Conservation (phyloP, 1,140 invertebrate genomes). For the Copidosoma floridanum region DNA sequence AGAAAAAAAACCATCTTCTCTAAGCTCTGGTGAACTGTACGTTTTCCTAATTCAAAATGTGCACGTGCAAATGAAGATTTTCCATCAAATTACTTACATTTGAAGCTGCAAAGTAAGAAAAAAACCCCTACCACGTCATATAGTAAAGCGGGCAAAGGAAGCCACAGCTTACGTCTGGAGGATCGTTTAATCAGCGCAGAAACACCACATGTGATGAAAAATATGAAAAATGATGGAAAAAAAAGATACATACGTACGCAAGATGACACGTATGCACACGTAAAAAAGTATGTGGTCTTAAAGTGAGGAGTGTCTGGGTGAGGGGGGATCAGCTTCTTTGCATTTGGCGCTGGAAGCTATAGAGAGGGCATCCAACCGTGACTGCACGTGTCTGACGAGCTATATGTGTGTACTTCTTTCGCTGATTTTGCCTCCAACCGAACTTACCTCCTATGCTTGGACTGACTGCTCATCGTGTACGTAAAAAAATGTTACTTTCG, state of each 20-base stretch:
- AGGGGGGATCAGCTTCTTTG: conserved; percentile 3
- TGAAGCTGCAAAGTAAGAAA: no score
- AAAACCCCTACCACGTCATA: no score
- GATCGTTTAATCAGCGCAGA: conserved; percentile 16
- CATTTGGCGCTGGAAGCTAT: conserved; percentile 44
- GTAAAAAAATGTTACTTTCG: no score
- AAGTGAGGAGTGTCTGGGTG: no score
- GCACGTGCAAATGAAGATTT: no score
- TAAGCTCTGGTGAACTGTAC: no score
- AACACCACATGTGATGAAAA: conserved; percentile 20
- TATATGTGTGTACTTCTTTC: conserved; percentile 39
- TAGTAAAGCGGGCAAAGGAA: conserved; percentile 7
- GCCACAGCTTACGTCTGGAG: conserved; percentile 5
- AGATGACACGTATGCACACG: conserved; percentile 16
- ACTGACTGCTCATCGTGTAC: no score
- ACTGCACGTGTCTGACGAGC: conserved; percentile 53
- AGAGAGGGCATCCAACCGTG: conserved; percentile 44
- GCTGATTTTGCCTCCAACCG: no score
- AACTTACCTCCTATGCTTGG: no score
- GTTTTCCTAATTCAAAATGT: no score
- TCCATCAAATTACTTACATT: no score
- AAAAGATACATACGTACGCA: conserved; percentile 10
- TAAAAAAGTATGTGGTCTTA: conserved; percentile 19
- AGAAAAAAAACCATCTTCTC: no score
- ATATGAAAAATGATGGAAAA: not conserved